Conservation (phyloP, 2,113 vertebrate species). For the Entomyzon cyanotis region DNA sequence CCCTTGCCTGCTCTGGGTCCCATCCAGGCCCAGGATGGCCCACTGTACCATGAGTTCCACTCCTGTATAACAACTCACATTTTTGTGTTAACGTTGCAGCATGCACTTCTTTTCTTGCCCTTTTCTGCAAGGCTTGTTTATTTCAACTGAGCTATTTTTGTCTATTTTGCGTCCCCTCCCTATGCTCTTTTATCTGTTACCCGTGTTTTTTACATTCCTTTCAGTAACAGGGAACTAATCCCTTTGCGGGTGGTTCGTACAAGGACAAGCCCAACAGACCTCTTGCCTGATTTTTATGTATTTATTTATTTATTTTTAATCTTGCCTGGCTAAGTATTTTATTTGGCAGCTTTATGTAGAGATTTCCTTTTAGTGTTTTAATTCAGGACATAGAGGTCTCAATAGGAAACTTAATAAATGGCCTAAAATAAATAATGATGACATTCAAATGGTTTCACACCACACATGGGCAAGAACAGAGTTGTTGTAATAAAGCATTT, state of each 20-base stretch:
- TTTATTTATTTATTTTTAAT: not conserved
- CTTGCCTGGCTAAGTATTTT: not conserved
- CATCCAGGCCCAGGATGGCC: not conserved
- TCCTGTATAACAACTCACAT: not conserved
- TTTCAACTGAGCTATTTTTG: constrained; percentile 18
- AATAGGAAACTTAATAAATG: not conserved
- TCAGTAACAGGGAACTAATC: not conserved
- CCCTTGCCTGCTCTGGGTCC: not conserved
- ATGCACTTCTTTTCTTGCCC: not conserved
- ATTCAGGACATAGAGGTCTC: not conserved
- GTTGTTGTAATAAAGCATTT: not conserved
- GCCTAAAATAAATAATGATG: constrained; percentile 29
- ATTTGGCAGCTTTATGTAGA: not conserved
- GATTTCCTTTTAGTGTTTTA: not conserved
- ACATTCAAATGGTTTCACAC: constrained; percentile 8
- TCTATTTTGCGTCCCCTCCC: not conserved
- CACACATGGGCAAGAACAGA: not conserved
- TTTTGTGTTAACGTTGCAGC: not conserved
- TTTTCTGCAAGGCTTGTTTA: constrained; percentile 11
- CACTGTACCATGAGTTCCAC: not conserved
- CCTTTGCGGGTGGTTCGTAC: constrained; percentile 5
- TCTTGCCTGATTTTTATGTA: not conserved
- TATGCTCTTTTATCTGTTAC: not conserved
- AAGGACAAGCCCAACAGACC: not conserved
- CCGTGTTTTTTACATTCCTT: not conserved